Conservation (phyloP, 35 echinoderm and acorn worm genomes). For the Apostichopus japonicus region DNA sequence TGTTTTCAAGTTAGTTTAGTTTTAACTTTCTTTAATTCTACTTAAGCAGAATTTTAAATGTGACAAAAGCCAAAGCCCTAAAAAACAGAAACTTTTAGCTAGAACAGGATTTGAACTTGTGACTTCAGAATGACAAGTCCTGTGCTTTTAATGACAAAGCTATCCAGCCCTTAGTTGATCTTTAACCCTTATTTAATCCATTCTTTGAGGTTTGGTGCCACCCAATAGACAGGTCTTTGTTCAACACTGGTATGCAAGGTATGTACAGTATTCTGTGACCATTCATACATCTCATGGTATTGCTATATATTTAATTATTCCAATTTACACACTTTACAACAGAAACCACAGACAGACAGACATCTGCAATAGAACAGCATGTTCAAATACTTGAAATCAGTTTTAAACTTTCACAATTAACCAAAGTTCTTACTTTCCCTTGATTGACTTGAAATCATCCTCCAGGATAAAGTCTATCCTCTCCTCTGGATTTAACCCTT, state of each 20-base stretch:
- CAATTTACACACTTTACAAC: not conserved
- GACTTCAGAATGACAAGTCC: not conserved
- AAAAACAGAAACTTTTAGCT: not conserved
- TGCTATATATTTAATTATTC: not conserved
- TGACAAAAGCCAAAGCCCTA: not conserved
- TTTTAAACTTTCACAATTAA: too few relatives aligned
- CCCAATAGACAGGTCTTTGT: too few relatives aligned
- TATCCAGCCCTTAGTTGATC: too few relatives aligned
- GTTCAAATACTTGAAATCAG: not conserved
- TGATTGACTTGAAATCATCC: not conserved
- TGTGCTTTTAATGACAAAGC: too few relatives aligned
- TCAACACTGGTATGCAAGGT: too few relatives aligned
- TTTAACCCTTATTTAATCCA: too few relatives aligned
- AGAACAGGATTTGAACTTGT: not conserved
- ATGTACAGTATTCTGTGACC: too few relatives aligned
- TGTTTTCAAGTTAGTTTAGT: not conserved
- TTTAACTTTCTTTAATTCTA: not conserved
- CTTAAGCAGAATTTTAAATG: not conserved
- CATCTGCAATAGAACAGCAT: too few relatives aligned
- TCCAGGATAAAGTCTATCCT: conserved; percentile 67
- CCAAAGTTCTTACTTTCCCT: conserved; percentile 6
- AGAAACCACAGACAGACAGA: too few relatives aligned
- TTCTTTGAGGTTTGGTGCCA: too few relatives aligned
- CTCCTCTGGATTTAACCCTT: conserved; percentile 76
- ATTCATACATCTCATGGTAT: too few relatives aligned